Base-by-base conservation (phyloP, 2,888 invertebrate genomes). In the Muscina levida region DNA sequence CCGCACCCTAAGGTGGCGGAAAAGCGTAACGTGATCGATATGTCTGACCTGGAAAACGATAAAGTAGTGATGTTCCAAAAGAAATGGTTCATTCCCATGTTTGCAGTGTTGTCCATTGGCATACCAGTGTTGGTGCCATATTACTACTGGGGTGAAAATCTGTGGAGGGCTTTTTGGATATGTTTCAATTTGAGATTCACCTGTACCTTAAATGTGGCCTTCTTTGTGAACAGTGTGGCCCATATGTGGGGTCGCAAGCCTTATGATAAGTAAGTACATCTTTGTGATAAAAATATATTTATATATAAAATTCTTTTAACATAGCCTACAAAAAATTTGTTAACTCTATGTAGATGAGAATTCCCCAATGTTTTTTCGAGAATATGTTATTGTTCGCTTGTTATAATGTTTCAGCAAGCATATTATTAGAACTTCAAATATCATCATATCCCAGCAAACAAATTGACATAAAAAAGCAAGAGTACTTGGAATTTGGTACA, bases 231-330 rank as follows among this genome's bases (percentile, higher is more conserved):
- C 90, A 97, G 97, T 88, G 95, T 96, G 11, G 98, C 98, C 0
- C 98, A 98, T 89, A 93, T 97, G 92, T 97, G 95, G 93, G 98
- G 98, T n/a, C 94, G 94, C 85, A 94, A 94, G 87, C 98, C 98
- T 0, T 98, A 97, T 87, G 98, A 98, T 91, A 94, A 93, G 95
- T 95, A 87, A 90, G 92, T 89, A 24, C 11, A n/a, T n/a, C n/a
- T n/a, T n/a, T n/a, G n/a, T n/a, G n/a, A n/a, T n/a, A n/a, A n/a
- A 39, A 39, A 39, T 8, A 10, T 8, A 39, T 39, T n/a, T n/a
- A n/a, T n/a, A n/a, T n/a, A n/a, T n/a, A n/a, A n/a, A n/a, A n/a
- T n/a, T n/a, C n/a, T n/a, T n/a, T n/a, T n/a, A n/a, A n/a, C n/a
- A n/a, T n/a, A n/a, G n/a, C n/a, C n/a, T n/a, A n/a, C n/a, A n/a